These are phyloP conservation scores for Clarias pachynema DNA, from an alignment of 2,797 vertebrate genomes.

Conservation along the genomic window DNA sequence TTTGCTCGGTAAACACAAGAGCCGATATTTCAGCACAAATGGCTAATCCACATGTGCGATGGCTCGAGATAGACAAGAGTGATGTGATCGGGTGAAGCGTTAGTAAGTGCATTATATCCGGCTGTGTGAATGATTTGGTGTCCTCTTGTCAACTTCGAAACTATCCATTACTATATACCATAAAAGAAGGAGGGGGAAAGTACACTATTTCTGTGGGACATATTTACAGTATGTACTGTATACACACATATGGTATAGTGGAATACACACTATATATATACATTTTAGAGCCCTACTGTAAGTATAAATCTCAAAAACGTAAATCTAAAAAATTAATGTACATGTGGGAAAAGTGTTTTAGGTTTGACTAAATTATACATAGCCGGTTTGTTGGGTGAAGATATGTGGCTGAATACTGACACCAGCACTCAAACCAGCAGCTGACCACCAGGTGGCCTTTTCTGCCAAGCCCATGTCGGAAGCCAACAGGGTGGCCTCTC, in stretches of 20 bases:
- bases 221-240: neutral
- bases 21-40: constrained; percentile 14
- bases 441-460: no score
- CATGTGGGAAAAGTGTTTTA: neutral
- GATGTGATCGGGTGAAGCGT: constrained; percentile 16
- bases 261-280: neutral
- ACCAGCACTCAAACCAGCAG: no score
- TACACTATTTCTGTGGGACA: neutral
- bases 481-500: no score
- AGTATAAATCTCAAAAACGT: neutral
- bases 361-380: neutral
- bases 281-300: no score
- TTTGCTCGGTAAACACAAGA: constrained; percentile 35
- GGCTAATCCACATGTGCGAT: constrained; percentile 26
- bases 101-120: neutral
- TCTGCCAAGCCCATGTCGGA: no score
- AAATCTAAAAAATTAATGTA: neutral
- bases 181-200: neutral
- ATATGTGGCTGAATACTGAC: no score
- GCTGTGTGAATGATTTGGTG: constrained; percentile 1
- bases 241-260: no score
- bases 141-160: constrained; percentile 5
- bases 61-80: constrained; percentile 4
- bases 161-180: neutral
- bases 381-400: no score